These are phyloP conservation scores for Xenopus tropicalis DNA, from an alignment of 2,113 vertebrate genomes.

Conservation along the genomic window DNA sequence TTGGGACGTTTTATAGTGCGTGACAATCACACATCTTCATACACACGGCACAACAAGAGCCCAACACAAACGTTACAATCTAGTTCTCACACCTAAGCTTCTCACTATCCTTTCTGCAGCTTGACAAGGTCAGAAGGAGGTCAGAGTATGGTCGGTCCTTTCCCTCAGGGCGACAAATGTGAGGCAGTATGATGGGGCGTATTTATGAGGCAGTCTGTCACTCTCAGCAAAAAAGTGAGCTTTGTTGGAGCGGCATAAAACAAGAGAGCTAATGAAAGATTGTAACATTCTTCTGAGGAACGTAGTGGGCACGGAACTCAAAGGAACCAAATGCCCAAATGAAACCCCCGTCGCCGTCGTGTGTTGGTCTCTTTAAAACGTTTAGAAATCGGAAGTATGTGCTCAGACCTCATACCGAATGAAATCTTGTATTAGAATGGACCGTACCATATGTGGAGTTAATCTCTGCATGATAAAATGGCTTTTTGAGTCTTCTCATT, in stretches of 20 bases:
- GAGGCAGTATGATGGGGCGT: neutral
- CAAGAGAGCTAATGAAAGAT: neutral
- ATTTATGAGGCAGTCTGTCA: constrained; percentile 12
- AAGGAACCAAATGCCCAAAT: too few relatives aligned
- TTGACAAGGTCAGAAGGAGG: constrained; percentile 4
- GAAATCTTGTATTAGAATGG: too few relatives aligned
- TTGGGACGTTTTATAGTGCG: constrained; percentile 1
- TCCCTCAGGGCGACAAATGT: neutral
- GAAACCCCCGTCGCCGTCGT: too few relatives aligned
- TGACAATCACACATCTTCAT: neutral
- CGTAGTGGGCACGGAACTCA: too few relatives aligned
- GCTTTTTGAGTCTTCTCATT: too few relatives aligned
- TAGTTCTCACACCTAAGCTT: constrained; percentile 10
- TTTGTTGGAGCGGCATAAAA: neutral
- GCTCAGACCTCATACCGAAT: too few relatives aligned
- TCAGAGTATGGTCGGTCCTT: neutral
- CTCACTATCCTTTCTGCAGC: neutral
- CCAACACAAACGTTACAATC: constrained; percentile 3
- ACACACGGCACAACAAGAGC: neutral
- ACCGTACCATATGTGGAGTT: too few relatives aligned
- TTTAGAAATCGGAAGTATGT: too few relatives aligned
- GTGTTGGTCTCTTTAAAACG: too few relatives aligned
- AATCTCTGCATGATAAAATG: too few relatives aligned
- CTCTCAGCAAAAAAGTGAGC: neutral
- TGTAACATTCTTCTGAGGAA: too few relatives aligned